Evolutionary conservation across 2,888 invertebrate genomes (phyloP).

Genomic region (Brachynemurus nebulosus): DNA sequence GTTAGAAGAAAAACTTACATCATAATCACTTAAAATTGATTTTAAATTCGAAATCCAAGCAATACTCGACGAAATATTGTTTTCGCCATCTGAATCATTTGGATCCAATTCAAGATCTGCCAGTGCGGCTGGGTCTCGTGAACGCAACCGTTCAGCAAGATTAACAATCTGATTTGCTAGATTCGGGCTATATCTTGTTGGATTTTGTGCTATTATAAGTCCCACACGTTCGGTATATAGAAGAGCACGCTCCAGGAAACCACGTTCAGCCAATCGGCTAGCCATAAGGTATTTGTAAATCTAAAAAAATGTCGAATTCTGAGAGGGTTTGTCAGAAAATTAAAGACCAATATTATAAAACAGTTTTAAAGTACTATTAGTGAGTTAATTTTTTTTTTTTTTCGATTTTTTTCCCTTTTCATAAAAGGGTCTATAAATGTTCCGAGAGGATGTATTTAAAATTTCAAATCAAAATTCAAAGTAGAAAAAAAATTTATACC

Average conservation of each 20-base stretch:
- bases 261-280: slow-evolving; percentile 60
- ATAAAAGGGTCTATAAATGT: no score
- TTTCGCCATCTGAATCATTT: slow-evolving; percentile 21
- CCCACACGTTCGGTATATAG: slow-evolving; percentile 73
- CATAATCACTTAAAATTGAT: slow-evolving; percentile 30
- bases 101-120: slow-evolving; percentile 26
- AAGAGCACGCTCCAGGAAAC: slow-evolving; percentile 65
- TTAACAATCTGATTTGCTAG: slow-evolving; percentile 39
- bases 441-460: no score
- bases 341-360: no score
- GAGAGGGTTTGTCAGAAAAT: no score
- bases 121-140: slow-evolving; percentile 29
- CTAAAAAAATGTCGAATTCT: no score
- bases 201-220: slow-evolving; percentile 45
- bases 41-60: slow-evolving; percentile 42
- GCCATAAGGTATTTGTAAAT: slow-evolving; percentile 76
- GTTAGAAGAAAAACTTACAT: slow-evolving; percentile 26
- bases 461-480: no score
- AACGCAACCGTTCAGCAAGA: slow-evolving; percentile 31
- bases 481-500: no score
- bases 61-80: slow-evolving; percentile 32
- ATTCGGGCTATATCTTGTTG: slow-evolving; percentile 34
- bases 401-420: no score
- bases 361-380: no score
- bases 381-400: no score